A percentile compares a stretch with the other conserved stretches of the same genome.
Conservation (phyloP, 2,888 invertebrate species). For the Cephonodes hylas region DNA sequence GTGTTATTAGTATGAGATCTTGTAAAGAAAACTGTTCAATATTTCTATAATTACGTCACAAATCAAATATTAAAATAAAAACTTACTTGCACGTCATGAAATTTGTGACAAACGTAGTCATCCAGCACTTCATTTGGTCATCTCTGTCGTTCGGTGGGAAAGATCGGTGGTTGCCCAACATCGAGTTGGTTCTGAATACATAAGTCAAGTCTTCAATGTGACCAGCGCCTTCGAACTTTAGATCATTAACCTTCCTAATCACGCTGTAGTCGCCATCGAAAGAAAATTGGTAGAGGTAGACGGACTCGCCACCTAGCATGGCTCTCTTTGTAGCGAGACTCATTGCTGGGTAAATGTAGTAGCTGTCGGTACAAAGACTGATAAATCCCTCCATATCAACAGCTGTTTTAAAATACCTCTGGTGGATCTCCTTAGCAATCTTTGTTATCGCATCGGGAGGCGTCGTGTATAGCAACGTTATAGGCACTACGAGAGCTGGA, state of each 20-base stretch:
- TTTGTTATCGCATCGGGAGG: conserved; percentile 28
- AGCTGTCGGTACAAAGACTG: conserved; percentile 50
- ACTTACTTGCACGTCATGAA: conserved; percentile 59
- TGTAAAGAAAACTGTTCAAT: too few species aligned
- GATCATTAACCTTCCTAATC: conserved; percentile 56
- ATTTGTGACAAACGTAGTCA: conserved; percentile 52
- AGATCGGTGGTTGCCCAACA: conserved; percentile 30
- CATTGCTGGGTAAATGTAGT: conserved; percentile 57
- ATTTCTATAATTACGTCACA: not conserved
- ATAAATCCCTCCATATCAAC: conserved; percentile 48
- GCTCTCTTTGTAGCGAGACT: conserved; percentile 44
- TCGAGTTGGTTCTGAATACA: conserved; percentile 64
- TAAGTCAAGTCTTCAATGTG: conserved; percentile 83
- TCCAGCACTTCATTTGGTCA: conserved; percentile 47
- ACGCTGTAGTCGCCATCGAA: conserved; percentile 73
- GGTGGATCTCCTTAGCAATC: conserved; percentile 36
- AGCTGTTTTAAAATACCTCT: conserved; percentile 47
- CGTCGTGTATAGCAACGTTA: conserved; percentile 38
- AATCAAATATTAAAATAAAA: not conserved
- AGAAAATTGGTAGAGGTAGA: conserved; percentile 78
- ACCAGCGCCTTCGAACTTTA: conserved; percentile 74
- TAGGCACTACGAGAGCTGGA: conserved; percentile 43
- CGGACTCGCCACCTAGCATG: conserved; percentile 52
- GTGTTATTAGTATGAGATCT: too few species aligned
- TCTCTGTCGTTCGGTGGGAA: conserved; percentile 33